These are phyloP conservation scores for Drosophila setosimentum DNA, from an alignment of 2,888 invertebrate genomes.

Conservation along the genomic window DNA sequence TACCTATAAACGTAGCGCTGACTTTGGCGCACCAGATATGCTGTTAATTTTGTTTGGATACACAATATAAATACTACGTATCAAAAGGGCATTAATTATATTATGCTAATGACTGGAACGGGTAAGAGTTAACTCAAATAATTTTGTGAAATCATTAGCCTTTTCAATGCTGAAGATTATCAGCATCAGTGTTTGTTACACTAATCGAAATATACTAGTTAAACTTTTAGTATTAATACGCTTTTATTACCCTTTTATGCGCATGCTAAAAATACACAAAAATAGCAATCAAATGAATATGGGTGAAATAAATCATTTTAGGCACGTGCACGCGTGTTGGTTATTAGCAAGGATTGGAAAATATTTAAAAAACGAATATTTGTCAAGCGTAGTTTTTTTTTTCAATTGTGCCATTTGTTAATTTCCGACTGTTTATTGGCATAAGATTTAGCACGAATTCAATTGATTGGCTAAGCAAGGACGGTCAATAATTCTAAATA, in stretches of 20 bases:
- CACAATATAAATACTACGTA: constrained; percentile 1
- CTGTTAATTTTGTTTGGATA: constrained; percentile 10
- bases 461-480: constrained; percentile 6
- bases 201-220: background rate
- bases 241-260: constrained; percentile 8
- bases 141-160: background rate
- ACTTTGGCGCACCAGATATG: constrained; percentile 12
- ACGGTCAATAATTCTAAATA: background rate
- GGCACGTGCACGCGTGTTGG: constrained; percentile 22
- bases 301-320: constrained; percentile 24
- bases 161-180: background rate
- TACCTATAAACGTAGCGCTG: constrained; percentile 9
- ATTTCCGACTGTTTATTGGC: constrained; percentile 38
- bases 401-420: constrained; percentile 8
- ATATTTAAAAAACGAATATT: constrained; percentile 8
- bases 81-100: background rate
- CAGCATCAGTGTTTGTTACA: background rate
- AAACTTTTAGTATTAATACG: background rate
- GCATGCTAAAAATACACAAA: constrained; percentile 23
- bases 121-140: background rate
- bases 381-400: background rate
- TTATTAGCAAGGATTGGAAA: constrained; percentile 17
- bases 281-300: background rate
- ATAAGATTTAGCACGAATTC: constrained; percentile 58
- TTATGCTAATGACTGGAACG: constrained; percentile 13